phyloP scores from a whole-genome alignment of 2,113 vertebrate species.

The Sakesphorus luctuosus region DNA sequence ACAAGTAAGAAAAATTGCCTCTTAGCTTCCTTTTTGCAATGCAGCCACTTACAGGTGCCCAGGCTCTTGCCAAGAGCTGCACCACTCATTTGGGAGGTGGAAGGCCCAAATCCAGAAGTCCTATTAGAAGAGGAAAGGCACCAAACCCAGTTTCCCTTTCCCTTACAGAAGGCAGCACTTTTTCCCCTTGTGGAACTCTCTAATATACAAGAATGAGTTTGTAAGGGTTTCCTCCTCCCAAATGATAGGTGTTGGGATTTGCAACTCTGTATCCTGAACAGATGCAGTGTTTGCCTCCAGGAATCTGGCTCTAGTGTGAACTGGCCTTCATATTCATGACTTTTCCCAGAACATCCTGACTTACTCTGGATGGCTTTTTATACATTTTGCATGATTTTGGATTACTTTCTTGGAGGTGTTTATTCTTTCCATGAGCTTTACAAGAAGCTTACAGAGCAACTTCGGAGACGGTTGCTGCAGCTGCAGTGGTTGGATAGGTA shows the following conservation, averaged over 20 bases:
- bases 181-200: not conserved
- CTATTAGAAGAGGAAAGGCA: not conserved
- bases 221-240: not conserved
- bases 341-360: not conserved
- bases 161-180: not conserved
- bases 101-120: not conserved
- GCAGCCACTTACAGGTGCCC: not conserved
- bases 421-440: not conserved
- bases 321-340: not conserved
- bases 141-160: not conserved
- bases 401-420: rapidly evolving
- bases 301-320: not conserved
- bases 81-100: not conserved
- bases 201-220: not conserved
- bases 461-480: not conserved
- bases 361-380: not conserved
- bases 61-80: not conserved
- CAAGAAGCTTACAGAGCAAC: not conserved
- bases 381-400: not conserved
- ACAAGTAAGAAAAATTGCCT: not conserved
- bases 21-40: not conserved
- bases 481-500: not conserved
- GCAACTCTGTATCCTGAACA: not conserved
- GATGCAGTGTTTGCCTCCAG: not conserved
- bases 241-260: not conserved